phyloP scores from a whole-genome alignment of 2,888 invertebrate species.

The Thelaira solivaga region DNA sequence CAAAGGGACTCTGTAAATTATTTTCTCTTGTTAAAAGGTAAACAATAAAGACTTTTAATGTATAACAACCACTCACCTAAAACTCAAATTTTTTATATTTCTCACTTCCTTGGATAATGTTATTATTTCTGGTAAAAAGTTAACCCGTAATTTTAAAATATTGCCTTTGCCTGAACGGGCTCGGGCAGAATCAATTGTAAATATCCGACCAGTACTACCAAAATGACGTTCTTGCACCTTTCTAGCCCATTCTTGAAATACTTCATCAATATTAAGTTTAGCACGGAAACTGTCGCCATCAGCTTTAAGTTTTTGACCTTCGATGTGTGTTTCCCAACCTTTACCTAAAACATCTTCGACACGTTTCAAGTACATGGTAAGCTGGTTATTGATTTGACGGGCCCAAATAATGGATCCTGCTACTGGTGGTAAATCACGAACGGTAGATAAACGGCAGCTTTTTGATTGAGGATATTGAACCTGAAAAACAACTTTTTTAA shows the following conservation, averaged over 20 bases:
- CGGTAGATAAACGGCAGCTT: conserved; percentile 92
- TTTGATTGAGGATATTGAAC: conserved; percentile 97
- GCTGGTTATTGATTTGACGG: conserved; percentile 97
- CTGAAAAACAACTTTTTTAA: conserved; percentile 74
- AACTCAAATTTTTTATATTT: conserved; percentile 95
- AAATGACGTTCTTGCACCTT: conserved; percentile 96
- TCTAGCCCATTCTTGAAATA: conserved; percentile 98
- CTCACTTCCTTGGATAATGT: conserved; percentile 98
- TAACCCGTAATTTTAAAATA: conserved; percentile 92
- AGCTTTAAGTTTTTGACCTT: conserved; percentile 97
- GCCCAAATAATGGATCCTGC: conserved; percentile 99
- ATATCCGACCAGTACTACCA: conserved; percentile 95
- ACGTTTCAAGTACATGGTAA: conserved; percentile 95
- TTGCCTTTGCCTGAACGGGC: conserved; percentile 88
- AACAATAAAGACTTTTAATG: conserved; percentile 23
- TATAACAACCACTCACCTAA: conserved; percentile 78
- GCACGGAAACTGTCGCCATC: conserved; percentile 98
- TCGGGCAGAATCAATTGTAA: conserved; percentile 90
- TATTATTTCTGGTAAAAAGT: conserved; percentile 98
- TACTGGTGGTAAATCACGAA: conserved; percentile 96
- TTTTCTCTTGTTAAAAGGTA: conserved; percentile 59
- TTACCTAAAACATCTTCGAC: conserved; percentile 99
- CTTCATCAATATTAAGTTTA: conserved; percentile 96
- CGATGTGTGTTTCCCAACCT: conserved; percentile 99
- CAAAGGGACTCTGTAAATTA: conserved; percentile 87